Evolutionary conservation across 2,797 vertebrate genomes (phyloP), one percentile per base, ranked within the genome.

Genomic region (Tokudaia muenninki): DNA sequence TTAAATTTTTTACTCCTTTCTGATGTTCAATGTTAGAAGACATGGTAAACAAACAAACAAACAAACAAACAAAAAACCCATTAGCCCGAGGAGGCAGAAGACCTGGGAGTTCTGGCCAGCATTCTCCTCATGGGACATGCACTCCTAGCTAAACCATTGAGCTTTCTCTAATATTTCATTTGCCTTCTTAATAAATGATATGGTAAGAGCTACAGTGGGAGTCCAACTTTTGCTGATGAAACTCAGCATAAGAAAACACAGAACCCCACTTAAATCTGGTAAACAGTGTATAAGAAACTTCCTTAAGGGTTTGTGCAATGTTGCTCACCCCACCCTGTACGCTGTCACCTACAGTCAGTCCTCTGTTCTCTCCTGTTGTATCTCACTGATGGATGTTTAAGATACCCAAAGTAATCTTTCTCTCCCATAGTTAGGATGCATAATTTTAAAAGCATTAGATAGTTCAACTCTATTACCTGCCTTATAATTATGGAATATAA

Each of bases 1-100:
- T 83, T 34, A 90, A 95, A 26, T 41, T 80, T 90, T 67, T 87
- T 29, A 84, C 47, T 90, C 92, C 44, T 75, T 55, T 96, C 67
- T 82, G 70, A 83, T 96, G 93, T 88, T 44, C 89, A 72, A 92
- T 50, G 22, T 63, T 67, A 75, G 78, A 90, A 93, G 44, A 75
- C 17, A 92, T 29, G 82, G 26, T 61, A 9, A 61, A 61, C 47
- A 50, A 50, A 50, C 41, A 50, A 59, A 59, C 19, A 59, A 57
- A 59, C 41, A 19, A 57, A 19, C 16, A 21, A 19, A 57, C 3
- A 57, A 65, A 17, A n/a, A 70, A 70, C 78, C 90, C 31, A 59
- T 24, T 78, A 78, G 16, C 31, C 67, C 26, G 41, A 82, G 47
- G 41, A 82, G 47, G 87, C 70, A 88, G 84, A 55, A 78, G 81